A percentile compares a stretch with the other conserved stretches of the same genome.
phyloP scores from a whole-genome alignment of 2,113 vertebrate genomes.

The Acanthochromis polyacanthus region DNA sequence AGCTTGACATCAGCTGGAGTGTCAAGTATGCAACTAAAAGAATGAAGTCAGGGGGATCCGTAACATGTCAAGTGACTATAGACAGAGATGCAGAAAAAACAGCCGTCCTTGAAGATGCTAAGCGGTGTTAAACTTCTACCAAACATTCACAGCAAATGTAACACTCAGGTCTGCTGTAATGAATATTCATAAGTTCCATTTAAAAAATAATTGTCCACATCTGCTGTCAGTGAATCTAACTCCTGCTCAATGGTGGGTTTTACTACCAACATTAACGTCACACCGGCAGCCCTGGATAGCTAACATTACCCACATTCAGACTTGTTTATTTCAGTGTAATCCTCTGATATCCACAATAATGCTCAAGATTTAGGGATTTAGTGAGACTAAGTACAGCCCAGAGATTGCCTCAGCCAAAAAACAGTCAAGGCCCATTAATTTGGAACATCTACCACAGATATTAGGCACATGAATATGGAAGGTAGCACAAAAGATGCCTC shows the following conservation, averaged over 20 bases:
- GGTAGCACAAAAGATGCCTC: not conserved
- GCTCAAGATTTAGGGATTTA: constrained; percentile 33
- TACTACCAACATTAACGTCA: not conserved
- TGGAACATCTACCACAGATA: not conserved
- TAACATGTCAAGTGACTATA: not conserved
- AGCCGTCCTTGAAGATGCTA: not conserved
- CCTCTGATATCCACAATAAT: constrained; percentile 35
- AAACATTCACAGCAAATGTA: not conserved
- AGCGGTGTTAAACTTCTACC: not conserved
- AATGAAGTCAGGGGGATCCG: not conserved
- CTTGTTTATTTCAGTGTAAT: constrained; percentile 24
- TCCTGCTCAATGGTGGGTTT: not conserved
- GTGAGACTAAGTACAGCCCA: constrained; percentile 6
- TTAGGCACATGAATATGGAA: not conserved
- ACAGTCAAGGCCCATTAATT: constrained; percentile 9
- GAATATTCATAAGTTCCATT: not conserved
- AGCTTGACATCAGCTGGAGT: not conserved
- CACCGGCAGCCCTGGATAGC: constrained; percentile 4
- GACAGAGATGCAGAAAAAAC: not conserved
- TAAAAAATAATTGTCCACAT: not conserved
- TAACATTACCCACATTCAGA: constrained; percentile 17
- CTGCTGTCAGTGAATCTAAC: not conserved
- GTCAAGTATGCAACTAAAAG: not conserved
- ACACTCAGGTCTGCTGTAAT: not conserved
- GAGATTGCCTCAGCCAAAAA: not conserved